Evolutionary conservation across 2,113 vertebrate genomes (phyloP).

Genomic region (Pteronura brasiliensis): DNA sequence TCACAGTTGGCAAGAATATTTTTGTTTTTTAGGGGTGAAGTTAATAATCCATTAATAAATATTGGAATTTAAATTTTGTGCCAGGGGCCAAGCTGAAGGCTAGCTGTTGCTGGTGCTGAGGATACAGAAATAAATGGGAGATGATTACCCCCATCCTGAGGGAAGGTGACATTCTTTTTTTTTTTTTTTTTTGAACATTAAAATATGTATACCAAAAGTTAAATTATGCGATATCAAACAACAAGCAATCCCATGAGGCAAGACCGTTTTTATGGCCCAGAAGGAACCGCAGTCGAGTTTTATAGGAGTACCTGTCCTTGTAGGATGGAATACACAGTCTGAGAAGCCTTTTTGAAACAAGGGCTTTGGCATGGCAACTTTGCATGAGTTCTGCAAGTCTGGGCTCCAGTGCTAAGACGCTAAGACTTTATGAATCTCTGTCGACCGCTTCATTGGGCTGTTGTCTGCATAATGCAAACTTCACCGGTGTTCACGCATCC

Average conservation of each 20-base stretch:
- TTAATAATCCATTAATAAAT: conserved; percentile 56
- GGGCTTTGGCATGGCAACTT: background rate
- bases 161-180: background rate
- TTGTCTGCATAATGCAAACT: background rate
- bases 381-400: background rate
- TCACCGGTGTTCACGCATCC: background rate
- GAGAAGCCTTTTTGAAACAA: background rate
- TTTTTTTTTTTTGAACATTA: background rate
- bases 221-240: background rate
- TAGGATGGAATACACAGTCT: background rate
- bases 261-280: background rate
- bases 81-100: background rate
- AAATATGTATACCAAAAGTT: conserved; percentile 23
- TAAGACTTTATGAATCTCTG: background rate
- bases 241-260: background rate
- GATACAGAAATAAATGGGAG: conserved; percentile 19
- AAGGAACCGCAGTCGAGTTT: background rate
- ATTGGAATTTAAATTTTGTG: conserved; percentile 28
- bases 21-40: background rate
- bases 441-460: background rate
- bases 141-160: background rate
- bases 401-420: background rate
- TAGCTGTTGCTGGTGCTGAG: background rate
- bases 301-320: background rate
- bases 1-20: conserved; percentile 41